Conservation (phyloP, 2,113 vertebrate species). For the Amblyopsis rosae region DNA sequence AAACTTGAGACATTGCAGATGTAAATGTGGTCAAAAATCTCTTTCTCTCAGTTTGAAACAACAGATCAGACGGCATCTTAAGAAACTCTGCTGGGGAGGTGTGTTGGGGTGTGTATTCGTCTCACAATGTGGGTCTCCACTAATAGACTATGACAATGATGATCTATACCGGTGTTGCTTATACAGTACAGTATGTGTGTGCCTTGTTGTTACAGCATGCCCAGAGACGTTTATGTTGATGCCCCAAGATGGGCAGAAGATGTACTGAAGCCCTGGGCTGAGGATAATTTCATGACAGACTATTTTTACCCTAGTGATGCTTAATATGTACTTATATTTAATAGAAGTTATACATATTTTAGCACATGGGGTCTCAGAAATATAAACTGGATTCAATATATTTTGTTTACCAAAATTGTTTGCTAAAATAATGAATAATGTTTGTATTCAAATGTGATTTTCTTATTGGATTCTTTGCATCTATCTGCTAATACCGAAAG, state of each 20-base stretch:
- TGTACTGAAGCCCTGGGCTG: constrained; percentile 24
- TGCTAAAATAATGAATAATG: no score
- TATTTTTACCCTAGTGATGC: constrained; percentile 23
- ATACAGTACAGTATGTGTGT: no score
- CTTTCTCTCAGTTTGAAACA: no score
- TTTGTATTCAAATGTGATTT: no score
- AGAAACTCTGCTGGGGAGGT: no score
- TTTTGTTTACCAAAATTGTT: no score
- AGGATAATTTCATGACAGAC: constrained; percentile 44
- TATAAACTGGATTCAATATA: constrained; percentile 15
- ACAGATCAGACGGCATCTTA: no score
- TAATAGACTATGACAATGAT: no score
- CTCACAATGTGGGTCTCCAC: background rate
- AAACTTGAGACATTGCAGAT: no score
- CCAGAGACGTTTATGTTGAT: background rate
- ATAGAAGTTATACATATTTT: background rate
- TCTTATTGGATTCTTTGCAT: no score
- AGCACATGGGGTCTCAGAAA: background rate
- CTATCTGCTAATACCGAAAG: no score
- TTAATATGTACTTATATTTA: background rate
- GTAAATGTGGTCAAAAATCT: background rate
- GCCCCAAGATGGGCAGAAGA: background rate
- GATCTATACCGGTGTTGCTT: background rate
- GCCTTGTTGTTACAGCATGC: background rate
- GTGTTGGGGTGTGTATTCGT: background rate